phyloP scores from a whole-genome alignment of 2,113 vertebrate genomes.

The Cromileptes altivelis region DNA sequence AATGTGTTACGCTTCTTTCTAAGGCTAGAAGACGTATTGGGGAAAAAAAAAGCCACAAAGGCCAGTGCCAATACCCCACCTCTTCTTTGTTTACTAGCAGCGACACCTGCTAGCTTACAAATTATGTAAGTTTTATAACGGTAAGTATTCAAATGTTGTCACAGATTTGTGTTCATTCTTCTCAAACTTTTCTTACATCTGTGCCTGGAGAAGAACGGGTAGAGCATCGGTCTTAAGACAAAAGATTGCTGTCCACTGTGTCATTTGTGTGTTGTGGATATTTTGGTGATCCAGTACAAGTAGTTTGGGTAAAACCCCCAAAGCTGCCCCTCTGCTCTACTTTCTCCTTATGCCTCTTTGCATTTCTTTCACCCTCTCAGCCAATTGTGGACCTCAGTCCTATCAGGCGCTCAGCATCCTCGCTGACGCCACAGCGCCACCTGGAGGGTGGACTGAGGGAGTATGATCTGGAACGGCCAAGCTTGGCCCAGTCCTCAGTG shows the following conservation, averaged over 20 bases:
- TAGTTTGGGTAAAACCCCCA: conserved; percentile 35
- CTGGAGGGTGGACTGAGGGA: conserved; percentile 86
- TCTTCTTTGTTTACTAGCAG: conserved; percentile 54
- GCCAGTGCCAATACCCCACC: conserved; percentile 44
- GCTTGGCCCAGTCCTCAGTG: conserved; percentile 56
- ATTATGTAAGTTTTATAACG: conserved; percentile 21
- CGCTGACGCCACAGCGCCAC: conserved; percentile 88
- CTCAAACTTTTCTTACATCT: conserved; percentile 42
- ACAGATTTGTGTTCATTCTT: conserved; percentile 51
- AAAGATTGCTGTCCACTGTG: conserved; percentile 47
- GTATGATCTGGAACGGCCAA: conserved; percentile 84
- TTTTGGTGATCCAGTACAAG: conserved; percentile 48
- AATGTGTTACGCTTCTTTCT: neutral
- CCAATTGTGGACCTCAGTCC: conserved; percentile 92
- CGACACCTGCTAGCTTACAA: conserved; percentile 37
- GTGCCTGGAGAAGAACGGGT: conserved; percentile 50
- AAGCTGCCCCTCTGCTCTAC: neutral
- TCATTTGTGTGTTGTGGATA: conserved; percentile 59
- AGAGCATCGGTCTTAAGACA: conserved; percentile 33
- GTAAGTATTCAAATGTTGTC: conserved; percentile 37
- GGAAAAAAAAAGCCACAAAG: neutral
- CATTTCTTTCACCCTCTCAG: conserved; percentile 75
- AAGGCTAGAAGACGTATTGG: neutral
- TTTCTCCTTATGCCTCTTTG: conserved; percentile 3
- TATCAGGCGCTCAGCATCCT: conserved; percentile 95